Conservation (phyloP, 2,797 vertebrate species). For the Urophycis tenuis region DNA sequence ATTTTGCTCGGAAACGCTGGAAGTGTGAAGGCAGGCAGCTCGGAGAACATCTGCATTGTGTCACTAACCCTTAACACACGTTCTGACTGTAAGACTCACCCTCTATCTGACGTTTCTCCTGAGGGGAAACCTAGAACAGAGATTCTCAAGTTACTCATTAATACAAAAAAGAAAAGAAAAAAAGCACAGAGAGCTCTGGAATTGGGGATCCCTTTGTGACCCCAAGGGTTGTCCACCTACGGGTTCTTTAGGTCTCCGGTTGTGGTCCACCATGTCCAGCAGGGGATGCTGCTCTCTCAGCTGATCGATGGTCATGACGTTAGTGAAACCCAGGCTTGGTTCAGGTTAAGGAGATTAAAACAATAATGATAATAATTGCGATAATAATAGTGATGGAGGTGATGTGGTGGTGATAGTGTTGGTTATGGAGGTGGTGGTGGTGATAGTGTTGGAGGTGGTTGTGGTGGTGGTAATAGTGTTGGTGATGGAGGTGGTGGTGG, state of each 20-base stretch:
- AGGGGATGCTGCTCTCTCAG: slow-evolving; percentile 77
- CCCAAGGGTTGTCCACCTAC: background rate
- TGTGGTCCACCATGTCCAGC: slow-evolving; percentile 84
- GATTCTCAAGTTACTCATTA: slow-evolving; percentile 11
- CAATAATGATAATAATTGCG: background rate
- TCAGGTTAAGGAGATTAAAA: slow-evolving; percentile 22
- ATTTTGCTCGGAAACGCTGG: too few relatives aligned
- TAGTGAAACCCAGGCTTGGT: slow-evolving; percentile 78
- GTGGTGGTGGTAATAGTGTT: background rate
- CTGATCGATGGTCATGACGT: slow-evolving; percentile 76
- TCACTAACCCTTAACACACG: background rate
- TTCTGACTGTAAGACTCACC: slow-evolving; percentile 66
- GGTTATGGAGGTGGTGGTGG: background rate
- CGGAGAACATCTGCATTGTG: too few relatives aligned
- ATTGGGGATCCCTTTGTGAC: background rate
- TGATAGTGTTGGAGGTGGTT: background rate
- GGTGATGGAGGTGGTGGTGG: background rate
- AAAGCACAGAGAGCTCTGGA: too few relatives aligned
- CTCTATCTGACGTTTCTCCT: slow-evolving; percentile 74
- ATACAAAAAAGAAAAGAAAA: too few relatives aligned
- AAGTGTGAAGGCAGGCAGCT: too few relatives aligned
- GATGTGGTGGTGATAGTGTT: background rate
- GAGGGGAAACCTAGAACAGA: slow-evolving; percentile 70
- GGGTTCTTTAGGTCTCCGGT: slow-evolving; percentile 62
- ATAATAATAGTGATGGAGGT: background rate